A percentile compares a stretch with the other conserved stretches of the same genome.
Conservation (phyloP, 2,797 vertebrate genomes). For the Podarcis lilfordi region DNA sequence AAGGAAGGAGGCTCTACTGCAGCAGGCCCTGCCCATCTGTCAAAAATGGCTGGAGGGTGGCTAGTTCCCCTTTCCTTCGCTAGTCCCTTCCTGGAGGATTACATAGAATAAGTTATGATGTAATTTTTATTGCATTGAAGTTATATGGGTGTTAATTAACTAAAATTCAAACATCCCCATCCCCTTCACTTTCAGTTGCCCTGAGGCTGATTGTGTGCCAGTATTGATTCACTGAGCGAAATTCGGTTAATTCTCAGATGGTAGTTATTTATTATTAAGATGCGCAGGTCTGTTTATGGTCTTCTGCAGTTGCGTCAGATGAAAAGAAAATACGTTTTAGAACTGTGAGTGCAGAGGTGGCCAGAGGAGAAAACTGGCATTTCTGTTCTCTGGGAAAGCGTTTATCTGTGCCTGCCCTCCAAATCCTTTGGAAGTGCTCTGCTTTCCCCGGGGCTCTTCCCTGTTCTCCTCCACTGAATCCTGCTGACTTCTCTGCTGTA, state of each 20-base stretch:
- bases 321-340: not conserved
- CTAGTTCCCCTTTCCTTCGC: no score
- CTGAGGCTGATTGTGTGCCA: not conserved
- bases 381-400: not conserved
- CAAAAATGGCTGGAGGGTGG: not conserved
- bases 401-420: not conserved
- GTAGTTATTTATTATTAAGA: not conserved
- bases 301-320: not conserved
- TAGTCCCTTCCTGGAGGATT: not conserved
- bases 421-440: not conserved
- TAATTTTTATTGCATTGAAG: not conserved
- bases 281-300: not conserved
- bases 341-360: not conserved
- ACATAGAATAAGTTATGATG: not conserved
- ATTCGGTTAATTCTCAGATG: not conserved
- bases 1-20: no score
- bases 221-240: not conserved
- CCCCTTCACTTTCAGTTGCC: not conserved
- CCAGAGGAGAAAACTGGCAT: not conserved
- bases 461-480: slow-evolving; percentile 20
- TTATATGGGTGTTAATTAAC: not conserved
- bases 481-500: slow-evolving; percentile 4
- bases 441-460: not conserved
- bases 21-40: not conserved
- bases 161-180: not conserved